Percentiles rank a stretch among this genome's conserved stretches.
Conservation (phyloP, 2,888 invertebrate genomes). For the Lottia scabra region DNA sequence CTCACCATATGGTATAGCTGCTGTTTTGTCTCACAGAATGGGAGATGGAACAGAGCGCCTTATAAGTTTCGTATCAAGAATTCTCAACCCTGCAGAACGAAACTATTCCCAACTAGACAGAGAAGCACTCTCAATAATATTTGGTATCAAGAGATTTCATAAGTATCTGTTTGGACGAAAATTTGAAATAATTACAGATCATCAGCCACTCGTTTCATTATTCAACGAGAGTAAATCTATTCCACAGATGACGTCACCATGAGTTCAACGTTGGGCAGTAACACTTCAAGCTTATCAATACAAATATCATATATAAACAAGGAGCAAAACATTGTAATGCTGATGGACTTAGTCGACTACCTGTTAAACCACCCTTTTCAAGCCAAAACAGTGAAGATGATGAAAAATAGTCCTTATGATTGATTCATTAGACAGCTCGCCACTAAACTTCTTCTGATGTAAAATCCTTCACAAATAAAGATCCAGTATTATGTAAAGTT, state of each 20-base stretch:
- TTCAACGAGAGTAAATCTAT: constrained; percentile 57
- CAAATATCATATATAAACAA: constrained; percentile 51
- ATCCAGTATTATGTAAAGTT: constrained; percentile 14
- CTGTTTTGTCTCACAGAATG: constrained; percentile 48
- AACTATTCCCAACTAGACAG: constrained; percentile 65
- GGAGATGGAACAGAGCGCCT: constrained; percentile 64
- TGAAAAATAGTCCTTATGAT: not conserved
- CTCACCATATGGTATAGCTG: constrained; percentile 57
- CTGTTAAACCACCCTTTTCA: constrained; percentile 13
- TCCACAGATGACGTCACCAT: constrained; percentile 49
- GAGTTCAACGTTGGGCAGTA: constrained; percentile 53
- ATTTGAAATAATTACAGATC: constrained; percentile 69
- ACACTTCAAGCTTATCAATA: constrained; percentile 62
- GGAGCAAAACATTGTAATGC: constrained; percentile 56
- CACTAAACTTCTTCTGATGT: not conserved
- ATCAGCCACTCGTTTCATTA: constrained; percentile 66
- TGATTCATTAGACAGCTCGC: not conserved
- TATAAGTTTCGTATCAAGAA: constrained; percentile 66
- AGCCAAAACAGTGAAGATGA: not conserved
- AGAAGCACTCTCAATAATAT: constrained; percentile 66
- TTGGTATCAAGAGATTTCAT: constrained; percentile 67
- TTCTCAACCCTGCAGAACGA: constrained; percentile 64
- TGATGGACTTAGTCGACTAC: constrained; percentile 57
- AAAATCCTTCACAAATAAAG: not conserved
- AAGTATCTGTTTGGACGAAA: constrained; percentile 65